Evolutionary conservation across 2,113 vertebrate species (phyloP), one percentile per base, ranked within the genome.

Genomic region (Chitala chitala): DNA sequence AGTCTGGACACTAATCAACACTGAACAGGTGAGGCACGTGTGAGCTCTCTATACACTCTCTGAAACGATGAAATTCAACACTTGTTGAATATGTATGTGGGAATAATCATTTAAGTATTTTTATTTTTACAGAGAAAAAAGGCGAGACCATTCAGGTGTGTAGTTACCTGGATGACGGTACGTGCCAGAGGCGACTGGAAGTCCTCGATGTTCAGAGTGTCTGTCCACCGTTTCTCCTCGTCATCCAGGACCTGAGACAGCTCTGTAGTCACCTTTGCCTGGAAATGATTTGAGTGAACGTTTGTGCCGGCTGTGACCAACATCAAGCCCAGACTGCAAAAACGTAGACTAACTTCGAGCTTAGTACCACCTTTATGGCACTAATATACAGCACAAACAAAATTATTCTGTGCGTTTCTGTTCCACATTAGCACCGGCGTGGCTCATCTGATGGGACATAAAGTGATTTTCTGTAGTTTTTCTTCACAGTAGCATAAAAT

Each of bases 201-300:
- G 33, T 87, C 85, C n/a, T 86, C 85, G 0, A 83, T 36, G 20
- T 87, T 82, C 5, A 84, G 79, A 2, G 80, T 81, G 46, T 86
- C 84, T 29, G 78, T 81, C 91, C 91, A 93, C 2, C 79, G 65
- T 48, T 84, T 89, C 75, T 92, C 88, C 79, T 90, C 92, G 1
- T 86, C 83, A 0, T 87, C 87, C 76, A 93, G 81, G n/a, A 92
- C 82, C 71, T 86, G 88, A 64, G 74, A 84, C 76, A 93, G 82
- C 77, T 90, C 85, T 0, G 80, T 86, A 46, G 82, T 87, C 54
- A 89, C 92, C 65, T 84, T 89, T 0, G 80, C 82, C 90, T 92
- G 80, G 76, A 44, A 74, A 70, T 6, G 8, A 63, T 22, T 53
- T n/a, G 17, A 64, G 5, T 15, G 26, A 64, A 17, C 36, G 33